These are phyloP conservation scores for Eunapius fragilis DNA, from an alignment of 37 sponge, comb jelly and placozoan genomes.

Conservation along the genomic window DNA sequence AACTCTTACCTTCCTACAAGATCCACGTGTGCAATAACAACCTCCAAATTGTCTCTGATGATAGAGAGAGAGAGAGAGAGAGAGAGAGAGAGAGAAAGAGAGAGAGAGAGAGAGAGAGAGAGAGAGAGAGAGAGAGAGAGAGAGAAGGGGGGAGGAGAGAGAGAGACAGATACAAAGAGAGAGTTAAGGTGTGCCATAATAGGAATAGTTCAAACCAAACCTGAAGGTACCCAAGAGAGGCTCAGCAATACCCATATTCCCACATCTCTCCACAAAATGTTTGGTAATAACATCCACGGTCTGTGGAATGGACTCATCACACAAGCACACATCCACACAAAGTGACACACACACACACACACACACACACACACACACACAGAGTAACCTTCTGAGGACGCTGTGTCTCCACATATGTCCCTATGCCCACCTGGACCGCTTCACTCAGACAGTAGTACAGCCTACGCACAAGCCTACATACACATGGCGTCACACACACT, in stretches of 20 bases:
- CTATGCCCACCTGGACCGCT: background rate
- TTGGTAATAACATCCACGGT: background rate
- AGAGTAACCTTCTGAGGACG: background rate
- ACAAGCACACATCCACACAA: background rate
- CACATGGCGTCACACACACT: background rate
- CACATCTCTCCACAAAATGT: background rate
- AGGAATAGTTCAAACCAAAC: background rate
- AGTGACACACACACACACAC: background rate
- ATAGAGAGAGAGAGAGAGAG: no score
- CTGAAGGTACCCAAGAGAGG: background rate
- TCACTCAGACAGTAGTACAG: background rate
- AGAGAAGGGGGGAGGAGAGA: no score
- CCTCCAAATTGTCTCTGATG: background rate
- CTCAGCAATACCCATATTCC: background rate
- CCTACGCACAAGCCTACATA: background rate
- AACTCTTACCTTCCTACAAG: background rate
- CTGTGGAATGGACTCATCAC: background rate
- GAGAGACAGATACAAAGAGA: no score
- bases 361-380: background rate
- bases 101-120: no score
- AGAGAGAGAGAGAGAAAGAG: no score
- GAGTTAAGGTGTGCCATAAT: no score
- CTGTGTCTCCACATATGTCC: background rate
- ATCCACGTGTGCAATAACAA: background rate
- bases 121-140: no score